These are phyloP conservation scores for Drosophila diplacantha DNA, from an alignment of 2,888 invertebrate species.

Conservation along the genomic window DNA sequence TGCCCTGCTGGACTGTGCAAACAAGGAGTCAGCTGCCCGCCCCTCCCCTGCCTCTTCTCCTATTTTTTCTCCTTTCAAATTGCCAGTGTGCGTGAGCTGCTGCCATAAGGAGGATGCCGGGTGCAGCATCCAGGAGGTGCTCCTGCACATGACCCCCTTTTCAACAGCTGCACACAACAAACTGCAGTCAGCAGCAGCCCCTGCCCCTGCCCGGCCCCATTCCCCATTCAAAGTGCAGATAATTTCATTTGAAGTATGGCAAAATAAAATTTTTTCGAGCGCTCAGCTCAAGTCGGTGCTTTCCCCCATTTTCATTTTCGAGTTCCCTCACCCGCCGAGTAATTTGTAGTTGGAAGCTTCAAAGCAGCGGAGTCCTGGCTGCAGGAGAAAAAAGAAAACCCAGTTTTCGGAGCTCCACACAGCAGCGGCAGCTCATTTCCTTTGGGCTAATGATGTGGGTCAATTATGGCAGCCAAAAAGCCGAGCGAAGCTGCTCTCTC, in stretches of 20 bases:
- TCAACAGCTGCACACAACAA: constrained; percentile 64
- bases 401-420: constrained; percentile 36
- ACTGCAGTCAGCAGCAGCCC: constrained; percentile 41
- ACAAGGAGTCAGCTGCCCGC: constrained; percentile 23
- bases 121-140: not conserved
- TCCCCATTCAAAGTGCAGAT: constrained; percentile 54
- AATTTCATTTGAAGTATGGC: constrained; percentile 70
- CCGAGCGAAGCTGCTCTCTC: constrained; percentile 26
- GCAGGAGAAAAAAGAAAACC: not conserved
- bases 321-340: constrained; percentile 49
- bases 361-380: constrained; percentile 49
- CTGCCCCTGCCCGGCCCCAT: not conserved
- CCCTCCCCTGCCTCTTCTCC: too few relatives aligned
- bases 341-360: constrained; percentile 56
- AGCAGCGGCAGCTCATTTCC: constrained; percentile 62
- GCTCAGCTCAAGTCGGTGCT: constrained; percentile 60
- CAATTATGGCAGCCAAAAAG: constrained; percentile 64
- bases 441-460: constrained; percentile 71
- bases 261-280: constrained; percentile 61
- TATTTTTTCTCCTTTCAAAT: constrained; percentile 59
- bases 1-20: constrained; percentile 59
- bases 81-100: constrained; percentile 67
- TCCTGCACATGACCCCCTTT: constrained; percentile 58
- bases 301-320: constrained; percentile 27
- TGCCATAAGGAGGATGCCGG: constrained; percentile 15